phyloP scores from a whole-genome alignment of 2,113 vertebrate species.

The Podiceps cristatus region DNA sequence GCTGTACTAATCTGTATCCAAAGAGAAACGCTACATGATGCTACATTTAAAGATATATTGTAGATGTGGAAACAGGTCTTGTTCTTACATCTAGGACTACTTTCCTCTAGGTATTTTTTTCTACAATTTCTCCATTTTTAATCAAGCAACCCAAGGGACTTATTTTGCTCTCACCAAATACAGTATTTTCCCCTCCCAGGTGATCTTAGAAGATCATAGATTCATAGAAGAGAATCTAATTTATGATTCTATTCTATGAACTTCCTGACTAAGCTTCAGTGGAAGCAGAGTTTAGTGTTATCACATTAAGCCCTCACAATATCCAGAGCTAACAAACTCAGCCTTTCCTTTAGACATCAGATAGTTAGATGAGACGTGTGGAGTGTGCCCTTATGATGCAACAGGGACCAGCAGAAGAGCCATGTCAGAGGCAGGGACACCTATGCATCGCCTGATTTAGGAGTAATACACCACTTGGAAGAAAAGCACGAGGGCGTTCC shows the following conservation, averaged over 20 bases:
- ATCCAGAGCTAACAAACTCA: not conserved
- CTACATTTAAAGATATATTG: not conserved
- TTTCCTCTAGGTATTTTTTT: not conserved
- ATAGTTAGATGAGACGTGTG: not conserved
- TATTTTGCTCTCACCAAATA: not conserved
- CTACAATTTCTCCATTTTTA: not conserved
- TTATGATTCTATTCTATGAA: no score
- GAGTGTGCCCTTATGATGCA: not conserved
- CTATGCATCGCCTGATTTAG: not conserved
- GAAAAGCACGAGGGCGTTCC: not conserved
- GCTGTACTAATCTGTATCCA: not conserved
- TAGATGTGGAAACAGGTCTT: not conserved
- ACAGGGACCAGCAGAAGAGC: not conserved
- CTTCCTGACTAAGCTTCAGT: not conserved
- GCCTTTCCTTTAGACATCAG: not conserved
- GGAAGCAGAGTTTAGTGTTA: not conserved
- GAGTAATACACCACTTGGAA: not conserved
- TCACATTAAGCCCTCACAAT: not conserved
- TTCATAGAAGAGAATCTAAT: no score
- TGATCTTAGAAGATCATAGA: no score
- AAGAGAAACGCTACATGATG: accelerated
- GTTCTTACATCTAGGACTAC: not conserved
- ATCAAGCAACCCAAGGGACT: not conserved
- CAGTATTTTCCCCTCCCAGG: not conserved
- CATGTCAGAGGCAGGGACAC: not conserved